These are phyloP conservation scores for Peromyscus leucopus DNA, from an alignment of 2,113 vertebrate species.

Conservation along the genomic window DNA sequence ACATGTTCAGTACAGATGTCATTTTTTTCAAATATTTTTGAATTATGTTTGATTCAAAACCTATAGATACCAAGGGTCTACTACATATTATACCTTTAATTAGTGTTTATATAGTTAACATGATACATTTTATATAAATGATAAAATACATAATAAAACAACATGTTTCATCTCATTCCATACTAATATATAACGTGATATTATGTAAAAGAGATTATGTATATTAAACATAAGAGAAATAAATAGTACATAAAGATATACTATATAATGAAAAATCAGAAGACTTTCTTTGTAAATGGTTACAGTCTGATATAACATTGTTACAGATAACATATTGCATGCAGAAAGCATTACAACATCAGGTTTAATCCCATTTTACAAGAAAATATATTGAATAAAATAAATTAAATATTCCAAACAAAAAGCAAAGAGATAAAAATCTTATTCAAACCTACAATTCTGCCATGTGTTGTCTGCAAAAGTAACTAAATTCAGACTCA, in stretches of 20 bases:
- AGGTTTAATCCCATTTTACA: background rate
- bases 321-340: background rate
- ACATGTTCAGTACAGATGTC: background rate
- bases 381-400: background rate
- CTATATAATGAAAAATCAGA: background rate
- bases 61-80: background rate
- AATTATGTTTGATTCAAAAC: background rate
- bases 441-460: background rate
- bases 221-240: background rate
- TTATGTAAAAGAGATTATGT: background rate
- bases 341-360: background rate
- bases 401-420: background rate
- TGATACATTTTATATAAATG: background rate
- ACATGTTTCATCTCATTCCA: background rate
- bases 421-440: background rate
- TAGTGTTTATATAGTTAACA: background rate
- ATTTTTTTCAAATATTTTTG: background rate
- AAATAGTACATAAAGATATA: background rate
- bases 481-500: background rate
- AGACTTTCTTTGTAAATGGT: background rate
- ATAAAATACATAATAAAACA: background rate
- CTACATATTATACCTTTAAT: background rate
- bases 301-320: background rate
- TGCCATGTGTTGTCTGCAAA: background rate
- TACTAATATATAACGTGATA: background rate